phyloP scores from a whole-genome alignment of 2,113 vertebrate genomes.

The Pao palembangensis region DNA sequence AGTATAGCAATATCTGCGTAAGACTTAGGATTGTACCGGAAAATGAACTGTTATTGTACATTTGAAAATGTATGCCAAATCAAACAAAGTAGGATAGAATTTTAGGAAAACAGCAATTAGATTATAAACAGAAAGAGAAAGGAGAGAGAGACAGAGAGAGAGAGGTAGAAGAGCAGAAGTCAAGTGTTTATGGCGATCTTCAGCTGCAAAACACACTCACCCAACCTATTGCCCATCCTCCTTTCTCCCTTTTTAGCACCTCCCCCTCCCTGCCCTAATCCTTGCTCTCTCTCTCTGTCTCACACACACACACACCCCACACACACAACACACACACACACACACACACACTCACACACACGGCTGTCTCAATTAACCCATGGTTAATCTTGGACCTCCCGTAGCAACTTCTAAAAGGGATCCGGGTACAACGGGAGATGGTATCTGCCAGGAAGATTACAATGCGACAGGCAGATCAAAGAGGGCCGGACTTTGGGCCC shows the following conservation, averaged over 20 bases:
- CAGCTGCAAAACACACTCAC: too few relatives aligned
- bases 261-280: too few relatives aligned
- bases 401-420: constrained; percentile 83
- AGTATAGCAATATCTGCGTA: too few relatives aligned
- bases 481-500: constrained; percentile 90
- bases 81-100: too few relatives aligned
- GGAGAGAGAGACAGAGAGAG: background rate
- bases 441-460: constrained; percentile 95
- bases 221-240: constrained; percentile 68
- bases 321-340: constrained; percentile 23
- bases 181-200: too few relatives aligned
- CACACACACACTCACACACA: constrained; percentile 22
- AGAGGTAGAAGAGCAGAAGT: constrained; percentile 45
- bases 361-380: constrained; percentile 87
- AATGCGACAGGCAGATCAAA: constrained; percentile 92
- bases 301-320: constrained; percentile 26
- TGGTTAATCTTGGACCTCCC: constrained; percentile 84
- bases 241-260: constrained; percentile 30
- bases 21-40: too few relatives aligned
- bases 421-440: constrained; percentile 84
- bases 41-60: too few relatives aligned
- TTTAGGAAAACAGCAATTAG: too few relatives aligned
- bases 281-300: constrained; percentile 39
- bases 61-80: too few relatives aligned
- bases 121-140: constrained; percentile 4